phyloP scores from a whole-genome alignment of 2,888 invertebrate genomes.

The Idaea dimidiata region DNA sequence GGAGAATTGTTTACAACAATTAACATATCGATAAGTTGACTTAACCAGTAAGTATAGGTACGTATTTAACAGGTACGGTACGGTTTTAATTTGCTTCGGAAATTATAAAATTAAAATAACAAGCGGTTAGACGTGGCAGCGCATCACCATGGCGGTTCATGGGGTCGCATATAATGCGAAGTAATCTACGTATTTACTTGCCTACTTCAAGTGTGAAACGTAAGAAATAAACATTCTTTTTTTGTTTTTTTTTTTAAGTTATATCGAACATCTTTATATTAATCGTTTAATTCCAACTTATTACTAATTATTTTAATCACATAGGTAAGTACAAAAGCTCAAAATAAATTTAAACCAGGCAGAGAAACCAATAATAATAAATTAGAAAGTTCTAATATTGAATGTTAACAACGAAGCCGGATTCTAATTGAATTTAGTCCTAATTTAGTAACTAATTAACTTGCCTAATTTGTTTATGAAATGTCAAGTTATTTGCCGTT shows the following conservation, averaged over 20 bases:
- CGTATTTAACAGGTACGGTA: neutral
- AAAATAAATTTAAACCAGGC: neutral
- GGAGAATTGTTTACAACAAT: too few relatives aligned
- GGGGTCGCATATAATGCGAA: neutral
- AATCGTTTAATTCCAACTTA: neutral
- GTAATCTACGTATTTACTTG: neutral
- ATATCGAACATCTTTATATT: too few relatives aligned
- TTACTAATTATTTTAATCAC: neutral
- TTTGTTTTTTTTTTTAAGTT: too few relatives aligned
- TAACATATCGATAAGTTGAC: too few relatives aligned
- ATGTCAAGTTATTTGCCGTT: neutral
- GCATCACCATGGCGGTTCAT: neutral
- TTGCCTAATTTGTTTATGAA: neutral
- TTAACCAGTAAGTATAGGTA: too few relatives aligned
- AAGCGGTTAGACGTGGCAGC: neutral
- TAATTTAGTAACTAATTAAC: neutral
- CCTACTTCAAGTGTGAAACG: neutral
- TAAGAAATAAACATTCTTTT: too few relatives aligned
- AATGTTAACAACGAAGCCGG: neutral
- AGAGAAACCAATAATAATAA: neutral
- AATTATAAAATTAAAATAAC: neutral
- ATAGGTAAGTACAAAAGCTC: neutral
- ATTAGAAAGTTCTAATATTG: neutral
- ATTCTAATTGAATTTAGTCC: neutral
- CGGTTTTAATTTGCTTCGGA: neutral